Evolutionary conservation across 2,888 invertebrate genomes (phyloP).

Genomic region (Trissoscelio sp.): DNA sequence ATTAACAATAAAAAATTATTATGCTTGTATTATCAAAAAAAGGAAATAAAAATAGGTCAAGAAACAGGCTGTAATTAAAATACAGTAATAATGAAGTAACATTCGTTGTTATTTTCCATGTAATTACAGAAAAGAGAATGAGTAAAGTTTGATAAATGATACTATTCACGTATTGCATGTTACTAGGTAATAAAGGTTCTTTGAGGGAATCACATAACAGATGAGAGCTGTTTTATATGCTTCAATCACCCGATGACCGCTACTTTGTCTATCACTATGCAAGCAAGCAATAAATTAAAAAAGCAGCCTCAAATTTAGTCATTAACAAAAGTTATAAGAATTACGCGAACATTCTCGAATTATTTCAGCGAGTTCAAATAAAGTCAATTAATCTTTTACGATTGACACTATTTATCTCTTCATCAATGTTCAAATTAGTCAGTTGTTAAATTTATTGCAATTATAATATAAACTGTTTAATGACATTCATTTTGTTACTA

Average conservation of each 20-base stretch:
- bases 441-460: neutral
- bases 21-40: neutral
- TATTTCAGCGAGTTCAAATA: neutral
- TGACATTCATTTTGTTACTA: neutral
- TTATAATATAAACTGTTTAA: no score
- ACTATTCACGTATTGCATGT: constrained; percentile 67
- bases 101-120: constrained; percentile 44
- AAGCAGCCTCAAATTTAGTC: constrained; percentile 43
- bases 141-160: constrained; percentile 69
- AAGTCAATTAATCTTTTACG: neutral
- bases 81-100: constrained; percentile 43
- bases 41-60: constrained; percentile 40
- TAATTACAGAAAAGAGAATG: constrained; percentile 40
- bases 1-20: no score
- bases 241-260: constrained; percentile 54
- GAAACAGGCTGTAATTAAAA: constrained; percentile 30
- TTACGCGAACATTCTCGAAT: neutral
- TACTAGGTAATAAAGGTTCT: constrained; percentile 59
- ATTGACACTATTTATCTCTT: neutral
- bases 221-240: constrained; percentile 49
- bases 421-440: neutral
- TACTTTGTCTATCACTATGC: constrained; percentile 51
- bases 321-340: neutral
- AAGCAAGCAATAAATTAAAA: constrained; percentile 15
- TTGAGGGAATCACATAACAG: constrained; percentile 29